Evolutionary conservation across 2,888 invertebrate species (phyloP).

Genomic region (Congeria kusceri): DNA sequence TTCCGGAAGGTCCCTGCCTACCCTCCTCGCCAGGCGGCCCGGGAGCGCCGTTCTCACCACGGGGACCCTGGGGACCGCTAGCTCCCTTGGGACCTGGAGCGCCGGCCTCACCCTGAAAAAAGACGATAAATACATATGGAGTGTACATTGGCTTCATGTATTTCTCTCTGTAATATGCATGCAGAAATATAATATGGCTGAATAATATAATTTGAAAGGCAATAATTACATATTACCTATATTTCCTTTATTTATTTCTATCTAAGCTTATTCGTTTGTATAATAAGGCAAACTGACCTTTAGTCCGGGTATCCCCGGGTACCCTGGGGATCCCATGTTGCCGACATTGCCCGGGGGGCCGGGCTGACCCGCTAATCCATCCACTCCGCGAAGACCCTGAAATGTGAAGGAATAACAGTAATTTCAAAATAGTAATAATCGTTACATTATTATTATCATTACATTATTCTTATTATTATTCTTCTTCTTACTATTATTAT

Average conservation of each 20-base stretch:
- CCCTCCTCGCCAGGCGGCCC: slow-evolving; percentile 77
- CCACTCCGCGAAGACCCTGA: slow-evolving; percentile 78
- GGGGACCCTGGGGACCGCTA: slow-evolving; percentile 76
- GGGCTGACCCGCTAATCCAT: slow-evolving; percentile 89
- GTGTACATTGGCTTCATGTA: no score
- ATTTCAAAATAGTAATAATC: background rate
- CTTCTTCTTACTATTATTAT: no score
- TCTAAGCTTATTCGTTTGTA: no score
- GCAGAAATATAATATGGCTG: no score
- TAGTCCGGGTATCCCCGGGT: slow-evolving; percentile 76
- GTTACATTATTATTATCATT: slow-evolving; percentile 6
- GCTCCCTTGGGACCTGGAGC: slow-evolving; percentile 76
- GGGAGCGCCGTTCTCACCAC: slow-evolving; percentile 76
- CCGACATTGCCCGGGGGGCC: slow-evolving; percentile 91
- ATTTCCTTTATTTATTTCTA: no score
- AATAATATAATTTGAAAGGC: no score
- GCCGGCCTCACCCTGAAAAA: slow-evolving; percentile 75
- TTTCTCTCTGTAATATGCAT: no score
- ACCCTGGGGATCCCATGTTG: slow-evolving; percentile 72
- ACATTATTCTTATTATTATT: no score
- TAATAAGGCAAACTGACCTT: slow-evolving; percentile 72
- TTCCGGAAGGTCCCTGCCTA: slow-evolving; percentile 72
- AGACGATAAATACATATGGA: background rate
- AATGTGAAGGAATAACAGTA: background rate
- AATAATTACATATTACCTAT: no score